A percentile compares a stretch with the other conserved stretches of the same genome.
Evolutionary conservation across 2,888 invertebrate genomes (phyloP).

Genomic region (Tetropium fuscum): DNA sequence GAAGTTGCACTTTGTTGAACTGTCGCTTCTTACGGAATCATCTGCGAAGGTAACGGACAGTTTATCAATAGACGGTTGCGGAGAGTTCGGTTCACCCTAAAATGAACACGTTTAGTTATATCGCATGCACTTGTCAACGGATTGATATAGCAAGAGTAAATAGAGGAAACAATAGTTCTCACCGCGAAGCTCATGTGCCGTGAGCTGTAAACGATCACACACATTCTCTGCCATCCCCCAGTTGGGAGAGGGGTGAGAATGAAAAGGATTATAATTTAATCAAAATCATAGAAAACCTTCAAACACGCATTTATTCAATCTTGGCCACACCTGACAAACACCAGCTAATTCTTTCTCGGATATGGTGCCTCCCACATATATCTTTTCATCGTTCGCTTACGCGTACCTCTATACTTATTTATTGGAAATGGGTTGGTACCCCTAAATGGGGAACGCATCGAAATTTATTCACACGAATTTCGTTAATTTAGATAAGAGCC

Average conservation of each 20-base stretch:
- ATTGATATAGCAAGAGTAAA: too few species aligned
- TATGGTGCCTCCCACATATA: constrained; percentile 34
- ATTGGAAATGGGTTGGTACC: constrained; percentile 14
- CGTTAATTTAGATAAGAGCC: constrained; percentile 47
- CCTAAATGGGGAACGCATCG: constrained; percentile 20
- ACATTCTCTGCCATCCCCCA: constrained; percentile 39
- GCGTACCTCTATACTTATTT: constrained; percentile 11
- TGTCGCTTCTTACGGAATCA: constrained; percentile 62
- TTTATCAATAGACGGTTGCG: constrained; percentile 78
- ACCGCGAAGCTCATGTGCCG: constrained; percentile 3
- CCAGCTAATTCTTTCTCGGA: constrained; percentile 44
- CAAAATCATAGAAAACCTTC: constrained; percentile 61
- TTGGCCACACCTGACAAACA: constrained; percentile 56
- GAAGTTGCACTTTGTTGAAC: constrained; percentile 44
- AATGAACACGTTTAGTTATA: neutral
- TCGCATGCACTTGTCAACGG: neutral
- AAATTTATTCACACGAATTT: constrained; percentile 44
- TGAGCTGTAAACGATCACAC: constrained; percentile 24
- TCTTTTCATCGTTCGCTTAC: constrained; percentile 15
- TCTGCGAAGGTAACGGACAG: constrained; percentile 81
- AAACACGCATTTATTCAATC: constrained; percentile 65
- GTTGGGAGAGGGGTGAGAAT: constrained; percentile 51
- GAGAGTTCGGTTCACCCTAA: constrained; percentile 71
- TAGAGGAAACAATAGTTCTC: too few species aligned
- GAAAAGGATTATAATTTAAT: constrained; percentile 65